phyloP scores from a whole-genome alignment of 1,140 invertebrate species.

The Portunus trituberculatus region DNA sequence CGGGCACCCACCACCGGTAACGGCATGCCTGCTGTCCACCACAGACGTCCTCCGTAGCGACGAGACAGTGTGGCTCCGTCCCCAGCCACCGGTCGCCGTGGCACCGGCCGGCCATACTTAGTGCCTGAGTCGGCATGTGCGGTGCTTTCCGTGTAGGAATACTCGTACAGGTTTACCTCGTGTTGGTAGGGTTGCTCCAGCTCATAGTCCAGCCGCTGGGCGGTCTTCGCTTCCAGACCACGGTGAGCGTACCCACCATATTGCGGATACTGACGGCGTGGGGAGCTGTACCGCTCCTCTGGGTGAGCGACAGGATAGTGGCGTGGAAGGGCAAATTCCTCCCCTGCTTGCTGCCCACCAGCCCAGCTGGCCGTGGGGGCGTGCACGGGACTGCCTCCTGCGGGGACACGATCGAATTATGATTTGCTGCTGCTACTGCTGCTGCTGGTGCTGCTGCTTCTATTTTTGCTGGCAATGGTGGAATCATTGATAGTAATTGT shows the following conservation, averaged over 20 bases:
- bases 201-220: constrained; percentile 59
- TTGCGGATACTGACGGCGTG: constrained; percentile 42
- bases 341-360: neutral
- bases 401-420: neutral
- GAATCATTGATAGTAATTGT: neutral
- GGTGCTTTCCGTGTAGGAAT: constrained; percentile 60
- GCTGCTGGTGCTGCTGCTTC: neutral
- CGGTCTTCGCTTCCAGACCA: constrained; percentile 13
- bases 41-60: constrained; percentile 43
- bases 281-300: constrained; percentile 25
- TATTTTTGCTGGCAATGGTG: neutral
- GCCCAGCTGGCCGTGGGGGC: constrained; percentile 61
- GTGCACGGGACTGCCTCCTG: constrained; percentile 53
- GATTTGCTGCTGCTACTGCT: neutral
- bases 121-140: constrained; percentile 6
- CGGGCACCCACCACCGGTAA: constrained; percentile 38
- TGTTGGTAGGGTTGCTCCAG: constrained; percentile 55
- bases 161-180: constrained; percentile 62
- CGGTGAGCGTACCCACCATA: constrained; percentile 45
- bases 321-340: neutral
- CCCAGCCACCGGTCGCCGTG: neutral
- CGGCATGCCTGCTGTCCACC: constrained; percentile 48
- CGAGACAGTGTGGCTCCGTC: neutral
- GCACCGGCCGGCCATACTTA: neutral
- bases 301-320: neutral